phyloP scores from a whole-genome alignment of 1,140 invertebrate species.

The Agrilus planipennis region DNA sequence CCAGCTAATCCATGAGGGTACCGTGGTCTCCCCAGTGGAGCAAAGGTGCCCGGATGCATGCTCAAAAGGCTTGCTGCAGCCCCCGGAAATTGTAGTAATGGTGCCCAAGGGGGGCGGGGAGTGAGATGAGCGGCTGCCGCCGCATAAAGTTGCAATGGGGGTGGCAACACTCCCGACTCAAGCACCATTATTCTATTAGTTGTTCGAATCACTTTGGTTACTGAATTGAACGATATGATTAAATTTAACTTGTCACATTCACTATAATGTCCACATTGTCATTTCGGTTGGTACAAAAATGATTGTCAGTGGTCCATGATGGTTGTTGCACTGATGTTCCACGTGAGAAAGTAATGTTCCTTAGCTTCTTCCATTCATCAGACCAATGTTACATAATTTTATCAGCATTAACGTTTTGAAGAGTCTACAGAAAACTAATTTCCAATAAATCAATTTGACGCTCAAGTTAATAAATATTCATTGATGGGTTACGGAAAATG shows the following conservation, averaged over 20 bases:
- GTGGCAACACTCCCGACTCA: slow-evolving; percentile 32
- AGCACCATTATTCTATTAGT: slow-evolving; percentile 27
- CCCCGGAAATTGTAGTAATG: slow-evolving; percentile 31
- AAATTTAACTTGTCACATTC: neutral
- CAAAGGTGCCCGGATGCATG: slow-evolving; percentile 31
- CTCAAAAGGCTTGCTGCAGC: slow-evolving; percentile 29
- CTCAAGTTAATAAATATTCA: slow-evolving; percentile 7
- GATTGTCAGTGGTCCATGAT: too few species aligned
- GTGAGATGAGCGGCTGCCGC: slow-evolving; percentile 29
- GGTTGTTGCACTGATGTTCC: neutral
- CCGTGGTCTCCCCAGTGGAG: slow-evolving; percentile 26
- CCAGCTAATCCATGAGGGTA: slow-evolving; percentile 26
- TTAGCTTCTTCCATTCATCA: neutral
- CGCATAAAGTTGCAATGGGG: slow-evolving; percentile 31
- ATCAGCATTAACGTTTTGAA: too few species aligned
- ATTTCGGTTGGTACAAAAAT: too few species aligned
- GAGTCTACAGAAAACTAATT: too few species aligned
- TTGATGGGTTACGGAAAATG: slow-evolving; percentile 6
- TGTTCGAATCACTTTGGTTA: slow-evolving; percentile 8
- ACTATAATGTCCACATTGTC: too few species aligned
- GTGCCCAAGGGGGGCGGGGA: slow-evolving; percentile 32
- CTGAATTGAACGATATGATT: neutral
- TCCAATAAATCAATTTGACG: slow-evolving; percentile 9
- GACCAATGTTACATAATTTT: too few species aligned
- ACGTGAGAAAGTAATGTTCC: neutral